Evolutionary conservation across 2,113 vertebrate genomes (phyloP), one percentile per base, ranked within the genome.

Genomic region (Mionectes macconnelli): DNA sequence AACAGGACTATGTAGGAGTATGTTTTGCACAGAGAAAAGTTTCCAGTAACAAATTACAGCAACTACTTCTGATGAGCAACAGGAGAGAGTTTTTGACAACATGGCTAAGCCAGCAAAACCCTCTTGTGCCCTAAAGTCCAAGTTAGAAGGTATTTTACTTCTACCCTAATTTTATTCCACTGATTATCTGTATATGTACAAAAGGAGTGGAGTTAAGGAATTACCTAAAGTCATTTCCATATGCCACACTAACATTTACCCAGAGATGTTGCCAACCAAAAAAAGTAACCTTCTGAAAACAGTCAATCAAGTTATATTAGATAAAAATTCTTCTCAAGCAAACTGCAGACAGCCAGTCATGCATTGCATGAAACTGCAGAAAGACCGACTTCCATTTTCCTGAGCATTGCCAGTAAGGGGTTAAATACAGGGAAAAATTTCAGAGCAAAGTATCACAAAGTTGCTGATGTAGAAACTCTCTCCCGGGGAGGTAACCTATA

Each of bases 401-500:
- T 31, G 7, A 57, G 4, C 30, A n/a, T 25, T 76, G 12, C 20
- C 37, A 81, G 25, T 24, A 95, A 96, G 19, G 56, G n/a, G 96
- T 98, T 97, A 97, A 96, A 50, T 27, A 33, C 6, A 57, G 60
- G 53, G 50, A 44, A 78, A 73, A 95, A 93, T 66, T 95, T 95
- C 91, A 95, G 67, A 86, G 59, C 76, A 72, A 83, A 90, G 83
- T 69, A 76, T 87, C 19, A 57, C 35, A 70, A 94, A 96, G 42
- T 63, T 96, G 88, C 84, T 96, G 94, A 96, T 91, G 40, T 95
- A 95, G 80, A 85, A 79, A 67, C 31, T 74, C 42, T 97, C 84
- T 98, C 91, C 86, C 67, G 89, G 82, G 92, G 84, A 96, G 93
- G 66, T 44, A 87, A 86, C 35, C n/a, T 24, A 91, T 31, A 76